phyloP scores from a whole-genome alignment of 2,113 vertebrate genomes.

The Macrotis lagotis region DNA sequence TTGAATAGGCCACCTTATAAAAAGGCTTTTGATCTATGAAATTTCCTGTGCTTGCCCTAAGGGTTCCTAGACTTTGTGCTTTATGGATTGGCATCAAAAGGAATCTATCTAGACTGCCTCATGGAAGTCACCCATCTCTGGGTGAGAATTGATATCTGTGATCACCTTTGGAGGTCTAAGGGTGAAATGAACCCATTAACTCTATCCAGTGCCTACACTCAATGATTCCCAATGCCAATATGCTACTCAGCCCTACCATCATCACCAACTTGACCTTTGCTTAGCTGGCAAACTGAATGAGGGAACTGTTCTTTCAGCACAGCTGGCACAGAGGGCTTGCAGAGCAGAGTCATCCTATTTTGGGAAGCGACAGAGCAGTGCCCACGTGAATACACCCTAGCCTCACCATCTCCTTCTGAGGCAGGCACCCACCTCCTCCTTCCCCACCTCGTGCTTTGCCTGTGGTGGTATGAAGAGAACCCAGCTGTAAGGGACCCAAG shows the following conservation, averaged over 20 bases:
- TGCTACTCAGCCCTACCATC: background rate
- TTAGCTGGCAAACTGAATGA: background rate
- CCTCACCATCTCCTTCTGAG: background rate
- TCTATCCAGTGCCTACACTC: background rate
- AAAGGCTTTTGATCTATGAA: background rate
- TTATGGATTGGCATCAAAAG: background rate
- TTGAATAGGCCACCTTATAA: background rate
- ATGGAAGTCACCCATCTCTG: background rate
- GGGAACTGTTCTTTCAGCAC: background rate
- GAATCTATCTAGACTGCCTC: background rate
- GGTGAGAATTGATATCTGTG: background rate
- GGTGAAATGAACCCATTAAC: background rate
- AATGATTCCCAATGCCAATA: background rate
- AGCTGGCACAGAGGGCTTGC: background rate
- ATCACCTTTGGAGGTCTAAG: background rate
- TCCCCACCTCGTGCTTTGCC: background rate
- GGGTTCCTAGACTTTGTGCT: background rate
- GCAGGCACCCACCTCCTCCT: background rate
- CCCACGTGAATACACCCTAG: background rate
- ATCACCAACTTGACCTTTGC: background rate
- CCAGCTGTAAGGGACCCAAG: conserved; percentile 27
- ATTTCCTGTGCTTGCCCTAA: background rate
- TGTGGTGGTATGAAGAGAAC: background rate
- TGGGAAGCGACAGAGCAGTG: background rate
- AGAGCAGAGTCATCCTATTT: background rate